Conservation (phyloP, 2,888 invertebrate species). For the Rhyacophila evoluta region DNA sequence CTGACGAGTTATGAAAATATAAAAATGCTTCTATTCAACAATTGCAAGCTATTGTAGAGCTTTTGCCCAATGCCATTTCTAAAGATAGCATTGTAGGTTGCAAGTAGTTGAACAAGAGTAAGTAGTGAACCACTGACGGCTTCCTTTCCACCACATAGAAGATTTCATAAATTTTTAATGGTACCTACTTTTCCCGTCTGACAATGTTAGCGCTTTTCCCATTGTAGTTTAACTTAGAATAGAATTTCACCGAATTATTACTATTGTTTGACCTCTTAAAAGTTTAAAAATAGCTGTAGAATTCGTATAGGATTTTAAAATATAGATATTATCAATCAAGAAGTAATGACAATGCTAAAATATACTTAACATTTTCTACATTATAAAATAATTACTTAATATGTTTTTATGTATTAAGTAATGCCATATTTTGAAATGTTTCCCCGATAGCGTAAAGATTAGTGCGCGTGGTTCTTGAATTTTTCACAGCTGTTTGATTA, state of each 20-base stretch:
- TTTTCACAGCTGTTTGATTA: no score
- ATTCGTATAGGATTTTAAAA: no score
- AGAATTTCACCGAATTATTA: not conserved
- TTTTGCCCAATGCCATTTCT: not conserved
- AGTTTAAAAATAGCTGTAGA: no score
- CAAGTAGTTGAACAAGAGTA: not conserved
- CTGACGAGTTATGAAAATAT: not conserved
- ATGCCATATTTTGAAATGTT: no score
- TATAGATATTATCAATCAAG: no score
- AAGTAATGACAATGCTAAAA: no score
- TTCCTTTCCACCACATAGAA: not conserved
- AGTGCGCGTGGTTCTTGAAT: no score
- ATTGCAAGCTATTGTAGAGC: not conserved
- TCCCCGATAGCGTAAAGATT: no score
- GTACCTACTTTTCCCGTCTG: not conserved
- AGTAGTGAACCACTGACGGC: not conserved
- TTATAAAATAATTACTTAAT: no score
- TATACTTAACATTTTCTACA: no score
- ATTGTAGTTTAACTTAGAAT: not conserved
- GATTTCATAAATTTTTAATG: not conserved
- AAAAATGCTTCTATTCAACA: not conserved
- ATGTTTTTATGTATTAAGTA: no score
- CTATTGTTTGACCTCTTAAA: not conserved
- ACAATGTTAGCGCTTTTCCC: not conserved
- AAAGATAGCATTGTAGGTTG: not conserved